Evolutionary conservation across 2,113 vertebrate genomes (phyloP).

Genomic region (Cyanocitta stelleri): DNA sequence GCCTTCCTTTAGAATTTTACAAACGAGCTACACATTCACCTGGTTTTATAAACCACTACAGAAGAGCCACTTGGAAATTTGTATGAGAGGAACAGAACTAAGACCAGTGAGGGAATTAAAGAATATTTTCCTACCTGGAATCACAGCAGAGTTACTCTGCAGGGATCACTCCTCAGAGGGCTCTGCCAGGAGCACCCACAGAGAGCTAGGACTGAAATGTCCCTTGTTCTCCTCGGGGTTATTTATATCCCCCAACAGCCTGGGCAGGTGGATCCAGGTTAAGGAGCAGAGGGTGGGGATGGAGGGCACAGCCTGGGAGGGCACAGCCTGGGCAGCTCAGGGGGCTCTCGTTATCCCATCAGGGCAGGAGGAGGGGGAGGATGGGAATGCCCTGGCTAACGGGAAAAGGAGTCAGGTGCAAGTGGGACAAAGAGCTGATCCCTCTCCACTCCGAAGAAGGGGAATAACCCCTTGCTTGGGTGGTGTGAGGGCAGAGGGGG

Average conservation of each 20-base stretch:
- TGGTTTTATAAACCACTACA: background rate
- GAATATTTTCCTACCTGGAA: background rate
- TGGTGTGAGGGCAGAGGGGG: too few relatives aligned
- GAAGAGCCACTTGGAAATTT: background rate
- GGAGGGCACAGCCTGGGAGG: background rate
- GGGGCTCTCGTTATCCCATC: background rate
- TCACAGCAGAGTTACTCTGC: fast-evolving
- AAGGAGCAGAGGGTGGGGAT: background rate
- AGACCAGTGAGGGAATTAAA: fast-evolving
- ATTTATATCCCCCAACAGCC: background rate
- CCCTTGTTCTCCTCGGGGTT: fast-evolving
- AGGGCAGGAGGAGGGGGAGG: background rate
- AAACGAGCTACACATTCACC: background rate
- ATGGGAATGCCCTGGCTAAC: too few relatives aligned
- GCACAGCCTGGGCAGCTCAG: background rate
- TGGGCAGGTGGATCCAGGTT: background rate
- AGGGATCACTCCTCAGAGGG: fast-evolving
- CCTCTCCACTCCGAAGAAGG: fast-evolving
- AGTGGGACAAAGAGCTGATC: background rate
- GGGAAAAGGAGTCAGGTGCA: background rate
- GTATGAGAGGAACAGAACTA: fast-evolving
- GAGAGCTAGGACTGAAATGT: fast-evolving
- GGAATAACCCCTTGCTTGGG: background rate
- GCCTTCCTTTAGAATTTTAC: background rate
- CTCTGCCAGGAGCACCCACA: fast-evolving